phyloP scores from a whole-genome alignment of 2,797 vertebrate species.

The Crax fasciolata region DNA sequence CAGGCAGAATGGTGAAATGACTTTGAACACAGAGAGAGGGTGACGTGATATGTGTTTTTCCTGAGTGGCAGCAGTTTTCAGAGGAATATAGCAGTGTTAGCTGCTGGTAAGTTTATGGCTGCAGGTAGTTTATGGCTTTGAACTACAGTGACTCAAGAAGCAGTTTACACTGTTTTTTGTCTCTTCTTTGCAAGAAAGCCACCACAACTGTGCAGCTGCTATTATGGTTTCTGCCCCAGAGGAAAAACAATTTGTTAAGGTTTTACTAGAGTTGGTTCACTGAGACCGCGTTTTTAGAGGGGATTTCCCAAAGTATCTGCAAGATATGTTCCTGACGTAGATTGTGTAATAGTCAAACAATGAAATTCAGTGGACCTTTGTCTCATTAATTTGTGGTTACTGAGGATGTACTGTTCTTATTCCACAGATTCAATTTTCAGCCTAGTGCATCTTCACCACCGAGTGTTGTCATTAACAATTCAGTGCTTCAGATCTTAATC shows the following conservation, averaged over 20 bases:
- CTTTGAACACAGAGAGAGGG: background rate
- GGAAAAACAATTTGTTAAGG: background rate
- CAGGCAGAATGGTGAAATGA: constrained; percentile 33
- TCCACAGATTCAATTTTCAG: background rate
- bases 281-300: background rate
- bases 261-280: background rate
- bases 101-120: constrained; percentile 51
- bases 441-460: background rate
- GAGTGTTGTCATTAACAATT: background rate
- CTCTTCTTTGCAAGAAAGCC: constrained; percentile 30
- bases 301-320: constrained; percentile 9
- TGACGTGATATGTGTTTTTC: constrained; percentile 21
- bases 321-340: background rate
- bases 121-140: constrained; percentile 27
- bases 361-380: background rate
- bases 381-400: background rate
- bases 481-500: background rate
- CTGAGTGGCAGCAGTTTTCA: constrained; percentile 1
- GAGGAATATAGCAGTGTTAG: constrained; percentile 11
- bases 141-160: constrained; percentile 49
- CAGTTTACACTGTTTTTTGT: constrained; percentile 39
- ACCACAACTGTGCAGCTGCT: background rate
- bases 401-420: background rate
- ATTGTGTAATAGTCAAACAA: background rate
- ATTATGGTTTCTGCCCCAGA: constrained; percentile 25